phyloP scores from a whole-genome alignment of 2,113 vertebrate species.

The Excalfactoria chinensis region DNA sequence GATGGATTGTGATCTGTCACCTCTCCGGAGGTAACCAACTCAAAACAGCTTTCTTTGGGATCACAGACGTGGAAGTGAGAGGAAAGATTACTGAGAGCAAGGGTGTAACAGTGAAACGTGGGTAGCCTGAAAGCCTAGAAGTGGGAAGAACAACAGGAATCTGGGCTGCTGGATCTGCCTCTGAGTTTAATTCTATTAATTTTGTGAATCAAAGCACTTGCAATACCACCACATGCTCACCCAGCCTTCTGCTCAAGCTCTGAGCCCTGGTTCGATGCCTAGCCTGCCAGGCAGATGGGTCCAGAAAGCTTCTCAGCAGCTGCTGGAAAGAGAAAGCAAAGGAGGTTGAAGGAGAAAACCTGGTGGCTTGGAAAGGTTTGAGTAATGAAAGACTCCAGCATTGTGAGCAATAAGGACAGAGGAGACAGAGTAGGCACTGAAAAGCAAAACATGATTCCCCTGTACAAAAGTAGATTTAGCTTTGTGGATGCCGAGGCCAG shows the following conservation, averaged over 20 bases:
- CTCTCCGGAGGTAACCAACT: not conserved
- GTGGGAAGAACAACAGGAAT: not conserved
- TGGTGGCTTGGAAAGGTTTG: not conserved
- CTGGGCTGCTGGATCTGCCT: not conserved
- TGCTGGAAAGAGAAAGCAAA: constrained; percentile 6
- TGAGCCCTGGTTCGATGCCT: not conserved
- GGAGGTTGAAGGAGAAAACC: not conserved
- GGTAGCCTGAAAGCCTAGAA: not conserved
- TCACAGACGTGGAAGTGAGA: not conserved
- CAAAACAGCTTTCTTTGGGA: not conserved
- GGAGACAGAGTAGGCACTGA: not conserved
- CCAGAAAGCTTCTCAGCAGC: not conserved
- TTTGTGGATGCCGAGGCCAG: not conserved
- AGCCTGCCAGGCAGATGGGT: not conserved
- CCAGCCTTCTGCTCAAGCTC: not conserved
- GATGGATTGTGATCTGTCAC: constrained; percentile 3
- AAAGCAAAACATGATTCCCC: not conserved
- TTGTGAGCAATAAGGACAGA: not conserved
- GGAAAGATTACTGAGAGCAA: not conserved
- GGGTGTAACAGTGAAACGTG: not conserved
- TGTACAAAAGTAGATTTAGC: not conserved
- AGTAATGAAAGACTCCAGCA: not conserved
- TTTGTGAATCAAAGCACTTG: not conserved
- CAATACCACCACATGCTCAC: not conserved
- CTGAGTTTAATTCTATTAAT: not conserved